phyloP scores from a whole-genome alignment of 2,113 vertebrate species.

The Syngnathus floridae region DNA sequence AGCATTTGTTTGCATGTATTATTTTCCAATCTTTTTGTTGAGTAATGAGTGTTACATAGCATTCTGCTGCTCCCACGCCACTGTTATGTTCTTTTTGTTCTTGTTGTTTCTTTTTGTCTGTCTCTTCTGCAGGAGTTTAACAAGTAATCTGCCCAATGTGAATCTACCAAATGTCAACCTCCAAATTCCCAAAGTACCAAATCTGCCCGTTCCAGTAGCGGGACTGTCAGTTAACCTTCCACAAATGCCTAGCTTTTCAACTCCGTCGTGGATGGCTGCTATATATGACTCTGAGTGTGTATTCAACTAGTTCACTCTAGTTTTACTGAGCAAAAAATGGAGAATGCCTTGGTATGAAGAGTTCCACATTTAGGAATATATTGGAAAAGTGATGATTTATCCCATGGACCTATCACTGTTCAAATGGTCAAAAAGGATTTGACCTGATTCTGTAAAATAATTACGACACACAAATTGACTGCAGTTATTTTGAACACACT shows the following conservation, averaged over 20 bases:
- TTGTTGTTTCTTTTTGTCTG: conserved; percentile 93
- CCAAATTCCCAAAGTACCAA: conserved; percentile 99
- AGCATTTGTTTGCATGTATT: conserved; percentile 46
- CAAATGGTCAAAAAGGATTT: too few species aligned
- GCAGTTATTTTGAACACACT: neutral
- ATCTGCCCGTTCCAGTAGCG: conserved; percentile 86
- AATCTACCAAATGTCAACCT: conserved; percentile 99
- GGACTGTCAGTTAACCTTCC: conserved; percentile 99
- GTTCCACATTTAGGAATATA: conserved; percentile 54
- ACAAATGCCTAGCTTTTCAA: conserved; percentile 99
- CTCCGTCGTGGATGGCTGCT: conserved; percentile 99
- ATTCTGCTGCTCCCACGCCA: conserved; percentile 92
- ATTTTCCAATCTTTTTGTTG: conserved; percentile 51
- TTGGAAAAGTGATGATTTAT: neutral
- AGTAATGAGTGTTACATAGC: conserved; percentile 78
- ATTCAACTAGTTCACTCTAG: conserved; percentile 93
- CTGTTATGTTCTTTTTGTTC: conserved; percentile 90
- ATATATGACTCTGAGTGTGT: conserved; percentile 99
- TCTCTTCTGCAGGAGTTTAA: conserved; percentile 99
- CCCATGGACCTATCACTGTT: neutral
- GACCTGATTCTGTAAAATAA: too few species aligned
- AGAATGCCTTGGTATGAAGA: conserved; percentile 96
- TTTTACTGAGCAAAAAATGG: conserved; percentile 75
- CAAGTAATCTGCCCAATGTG: conserved; percentile 99
- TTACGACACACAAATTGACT: neutral